Base-by-base conservation (phyloP, 2,888 invertebrate genomes). In the Anticlea derivata region DNA sequence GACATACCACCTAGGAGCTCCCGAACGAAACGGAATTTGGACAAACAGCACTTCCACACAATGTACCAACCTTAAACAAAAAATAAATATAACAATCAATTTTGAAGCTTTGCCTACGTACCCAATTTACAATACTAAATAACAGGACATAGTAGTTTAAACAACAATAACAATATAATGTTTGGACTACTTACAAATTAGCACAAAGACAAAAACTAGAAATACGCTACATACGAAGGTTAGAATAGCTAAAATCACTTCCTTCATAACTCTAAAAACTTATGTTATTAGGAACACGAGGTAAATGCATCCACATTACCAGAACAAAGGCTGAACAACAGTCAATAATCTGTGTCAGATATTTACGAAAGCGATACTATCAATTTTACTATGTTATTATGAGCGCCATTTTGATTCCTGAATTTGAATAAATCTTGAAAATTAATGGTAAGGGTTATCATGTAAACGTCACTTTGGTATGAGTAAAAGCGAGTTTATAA, bases 1-100 rank as follows among this genome's bases (percentile, higher is more conserved):
- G 92, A 91, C 83, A 92, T 92, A 66, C 95, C 95, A 72, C 96
- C 96, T 55, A 97, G 81, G 24, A 98, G 91, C 80, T 98, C 97
- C 52, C 96, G 93, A 5, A 98, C 95, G 75, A 98, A 96, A 63
- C 95, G 94, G 83, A 97, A 98, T 73, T 96, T 94, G 10, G 96
- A 96, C 47, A 98, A 87, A 83, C 97, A 96, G 62, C 96, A 93
- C 86, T 95, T 96, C 97, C 97, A 98, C 62, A 97, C 96, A 54
- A 96, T 92, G 82, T 95, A 97, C 97, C 97, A 97, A 73, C 96
- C 97, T 97, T 7, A 85, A 1, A 93, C 76, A 86, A 7, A 5
- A n/a, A 83, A 79, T 75, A 70, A 75, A 68, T n/a, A n/a, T n/a
- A 70, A 29, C 11, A 35, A 23, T 30, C 34, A 6, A 22, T 34